Percentiles rank a stretch among this genome's conserved stretches.
phyloP scores from a whole-genome alignment of 2,888 invertebrate genomes.

The Uloborus plumipes region DNA sequence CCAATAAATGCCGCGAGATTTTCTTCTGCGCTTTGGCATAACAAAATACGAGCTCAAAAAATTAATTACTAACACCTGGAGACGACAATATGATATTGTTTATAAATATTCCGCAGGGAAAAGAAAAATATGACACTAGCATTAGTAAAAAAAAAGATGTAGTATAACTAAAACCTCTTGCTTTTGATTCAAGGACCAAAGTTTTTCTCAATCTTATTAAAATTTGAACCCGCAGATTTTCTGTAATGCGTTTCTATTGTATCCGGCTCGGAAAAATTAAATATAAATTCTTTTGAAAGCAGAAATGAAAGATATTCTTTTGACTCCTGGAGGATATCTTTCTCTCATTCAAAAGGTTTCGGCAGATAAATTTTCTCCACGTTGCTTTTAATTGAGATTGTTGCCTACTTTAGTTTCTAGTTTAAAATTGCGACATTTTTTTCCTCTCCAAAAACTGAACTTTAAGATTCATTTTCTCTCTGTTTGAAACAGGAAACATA shows the following conservation, averaged over 20 bases:
- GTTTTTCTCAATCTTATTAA: constrained; percentile 44
- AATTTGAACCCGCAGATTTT: constrained; percentile 33
- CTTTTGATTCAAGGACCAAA: constrained; percentile 35
- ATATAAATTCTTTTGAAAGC: background rate
- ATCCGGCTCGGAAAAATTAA: constrained; percentile 10
- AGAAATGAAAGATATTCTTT: constrained; percentile 19
- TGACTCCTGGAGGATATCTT: background rate
- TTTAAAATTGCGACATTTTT: too few relatives aligned
- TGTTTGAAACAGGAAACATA: too few relatives aligned
- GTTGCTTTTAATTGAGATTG: too few relatives aligned
- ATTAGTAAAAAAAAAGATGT: constrained; percentile 53
- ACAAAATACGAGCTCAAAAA: constrained; percentile 54
- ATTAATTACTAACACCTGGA: constrained; percentile 60
- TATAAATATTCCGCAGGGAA: constrained; percentile 48
- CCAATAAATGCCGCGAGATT: constrained; percentile 56
- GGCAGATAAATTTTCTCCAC: too few relatives aligned
- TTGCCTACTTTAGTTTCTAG: too few relatives aligned
- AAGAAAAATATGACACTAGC: constrained; percentile 27
- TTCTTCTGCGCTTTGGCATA: constrained; percentile 32
- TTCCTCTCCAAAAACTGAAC: too few relatives aligned
- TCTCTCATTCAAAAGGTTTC: too few relatives aligned
- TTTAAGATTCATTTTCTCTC: too few relatives aligned
- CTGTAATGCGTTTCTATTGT: constrained; percentile 25
- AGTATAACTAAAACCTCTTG: constrained; percentile 29
- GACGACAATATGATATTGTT: constrained; percentile 54